These are phyloP conservation scores for Sebastes miniatus DNA, from an alignment of 2,797 vertebrate genomes.

Conservation along the genomic window DNA sequence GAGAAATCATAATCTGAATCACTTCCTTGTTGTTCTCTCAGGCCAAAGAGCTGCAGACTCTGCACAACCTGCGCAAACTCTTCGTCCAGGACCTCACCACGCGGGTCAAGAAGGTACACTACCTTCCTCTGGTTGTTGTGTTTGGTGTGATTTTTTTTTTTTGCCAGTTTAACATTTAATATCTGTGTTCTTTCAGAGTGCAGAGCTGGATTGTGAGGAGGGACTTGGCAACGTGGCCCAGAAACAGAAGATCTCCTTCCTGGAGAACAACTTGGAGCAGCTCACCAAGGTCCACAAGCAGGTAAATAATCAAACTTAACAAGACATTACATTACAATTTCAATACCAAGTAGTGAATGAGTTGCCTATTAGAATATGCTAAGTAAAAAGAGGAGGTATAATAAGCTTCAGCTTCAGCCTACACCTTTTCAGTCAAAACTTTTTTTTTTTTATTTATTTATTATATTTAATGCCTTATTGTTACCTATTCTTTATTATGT, in stretches of 20 bases:
- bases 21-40: conserved; percentile 51
- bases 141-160: not conserved
- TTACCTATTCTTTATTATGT: no score
- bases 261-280: conserved; percentile 96
- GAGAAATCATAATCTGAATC: not conserved
- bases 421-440: no score
- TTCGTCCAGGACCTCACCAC: conserved; percentile 93
- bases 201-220: conserved; percentile 90
- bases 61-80: conserved; percentile 91
- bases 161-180: not conserved
- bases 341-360: no score
- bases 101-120: conserved; percentile 89
- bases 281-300: conserved; percentile 96
- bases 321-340: no score
- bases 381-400: no score
- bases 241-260: conserved; percentile 95
- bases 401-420: no score
- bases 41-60: conserved; percentile 92
- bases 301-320: conserved; percentile 41
- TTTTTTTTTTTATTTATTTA: no score
- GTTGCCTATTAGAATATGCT: no score
- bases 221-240: conserved; percentile 88
- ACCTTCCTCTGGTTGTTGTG: not conserved
- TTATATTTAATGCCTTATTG: no score
- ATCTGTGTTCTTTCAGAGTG: conserved; percentile 77